These are phyloP conservation scores for Trichopoda pennipes DNA, from an alignment of 2,888 invertebrate species.

Conservation along the genomic window DNA sequence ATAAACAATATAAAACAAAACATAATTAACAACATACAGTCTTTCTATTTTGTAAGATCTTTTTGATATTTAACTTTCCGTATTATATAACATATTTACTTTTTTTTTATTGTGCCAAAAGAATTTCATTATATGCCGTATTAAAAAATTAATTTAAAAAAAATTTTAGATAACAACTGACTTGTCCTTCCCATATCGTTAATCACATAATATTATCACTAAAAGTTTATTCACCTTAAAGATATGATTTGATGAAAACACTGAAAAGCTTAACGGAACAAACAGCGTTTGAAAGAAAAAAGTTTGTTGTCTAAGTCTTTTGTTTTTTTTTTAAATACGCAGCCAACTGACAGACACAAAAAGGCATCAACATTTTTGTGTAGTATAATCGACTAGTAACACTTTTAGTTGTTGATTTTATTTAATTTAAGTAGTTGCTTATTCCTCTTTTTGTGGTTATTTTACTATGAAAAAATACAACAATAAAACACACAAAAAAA, in stretches of 20 bases:
- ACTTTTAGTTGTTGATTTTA: slow-evolving; percentile 57
- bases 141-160: slow-evolving; percentile 9
- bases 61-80: too few species aligned
- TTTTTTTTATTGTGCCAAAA: slow-evolving; percentile 10
- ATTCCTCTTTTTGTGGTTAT: slow-evolving; percentile 47
- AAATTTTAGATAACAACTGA: slow-evolving; percentile 47
- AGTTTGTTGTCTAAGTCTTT: slow-evolving; percentile 65
- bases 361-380: slow-evolving; percentile 34
- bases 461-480: slow-evolving; percentile 23
- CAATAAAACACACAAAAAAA: neutral
- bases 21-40: too few species aligned
- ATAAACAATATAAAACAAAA: too few species aligned
- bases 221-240: slow-evolving; percentile 59
- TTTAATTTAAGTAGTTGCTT: slow-evolving; percentile 45
- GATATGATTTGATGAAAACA: slow-evolving; percentile 39
- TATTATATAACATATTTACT: neutral
- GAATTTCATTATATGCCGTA: slow-evolving; percentile 9
- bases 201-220: slow-evolving; percentile 52
- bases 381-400: slow-evolving; percentile 41
- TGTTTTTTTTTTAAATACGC: slow-evolving; percentile 47
- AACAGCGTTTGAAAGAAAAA: slow-evolving; percentile 53
- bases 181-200: slow-evolving; percentile 62
- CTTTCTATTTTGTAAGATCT: too few species aligned
- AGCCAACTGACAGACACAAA: neutral
- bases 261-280: neutral